Conservation (phyloP, 1,140 invertebrate genomes). For the Hyles euphorbiae region DNA sequence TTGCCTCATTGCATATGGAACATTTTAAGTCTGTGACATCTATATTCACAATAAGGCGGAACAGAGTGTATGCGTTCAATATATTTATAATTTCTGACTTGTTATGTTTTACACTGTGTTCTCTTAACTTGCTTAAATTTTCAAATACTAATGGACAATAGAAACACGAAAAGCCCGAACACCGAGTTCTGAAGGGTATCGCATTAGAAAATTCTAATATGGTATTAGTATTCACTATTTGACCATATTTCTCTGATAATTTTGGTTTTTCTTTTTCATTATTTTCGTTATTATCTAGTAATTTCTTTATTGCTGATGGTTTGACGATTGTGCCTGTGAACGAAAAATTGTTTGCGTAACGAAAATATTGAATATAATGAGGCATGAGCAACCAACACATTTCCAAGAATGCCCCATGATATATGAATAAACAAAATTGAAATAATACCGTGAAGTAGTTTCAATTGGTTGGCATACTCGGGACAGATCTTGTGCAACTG, state of each 20-base stretch:
- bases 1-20: constrained; percentile 29
- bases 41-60: constrained; percentile 52
- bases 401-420: too few relatives aligned
- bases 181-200: constrained; percentile 49
- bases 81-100: constrained; percentile 41
- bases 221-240: constrained; percentile 41
- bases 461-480: constrained; percentile 34
- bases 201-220: constrained; percentile 49
- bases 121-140: constrained; percentile 36
- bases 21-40: constrained; percentile 54
- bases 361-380: too few relatives aligned
- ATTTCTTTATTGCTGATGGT: constrained; percentile 36
- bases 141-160: constrained; percentile 52
- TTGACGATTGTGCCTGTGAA: constrained; percentile 44
- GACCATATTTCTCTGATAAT: constrained; percentile 50
- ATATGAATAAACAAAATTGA: too few relatives aligned
- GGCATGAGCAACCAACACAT: too few relatives aligned
- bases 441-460: constrained; percentile 34
- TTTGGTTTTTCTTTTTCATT: constrained; percentile 14
- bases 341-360: too few relatives aligned
- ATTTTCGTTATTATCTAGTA: constrained; percentile 31
- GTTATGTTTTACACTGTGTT: constrained; percentile 38
- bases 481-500: constrained; percentile 25
- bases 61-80: constrained; percentile 37
- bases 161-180: constrained; percentile 52